phyloP scores from a whole-genome alignment of 2,113 vertebrate genomes.

The Catharus fuscescens region DNA sequence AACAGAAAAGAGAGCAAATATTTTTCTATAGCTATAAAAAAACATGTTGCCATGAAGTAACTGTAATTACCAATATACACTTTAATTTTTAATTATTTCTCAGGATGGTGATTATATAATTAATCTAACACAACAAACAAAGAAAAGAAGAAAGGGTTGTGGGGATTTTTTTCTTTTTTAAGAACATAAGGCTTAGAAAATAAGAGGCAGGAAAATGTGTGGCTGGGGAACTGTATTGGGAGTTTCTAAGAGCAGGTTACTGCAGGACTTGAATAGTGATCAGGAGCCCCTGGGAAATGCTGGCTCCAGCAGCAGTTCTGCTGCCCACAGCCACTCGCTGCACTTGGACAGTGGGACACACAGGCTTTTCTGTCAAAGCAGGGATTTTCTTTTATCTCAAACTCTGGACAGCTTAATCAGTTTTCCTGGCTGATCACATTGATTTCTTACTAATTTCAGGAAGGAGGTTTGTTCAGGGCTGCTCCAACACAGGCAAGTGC shows the following conservation, averaged over 20 bases:
- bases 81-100: conserved; percentile 30
- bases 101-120: not conserved
- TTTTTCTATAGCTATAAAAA: not conserved
- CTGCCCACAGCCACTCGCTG: not conserved
- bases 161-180: not conserved
- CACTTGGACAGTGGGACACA: not conserved
- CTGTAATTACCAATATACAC: not conserved
- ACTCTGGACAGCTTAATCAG: not conserved
- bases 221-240: conserved; percentile 17
- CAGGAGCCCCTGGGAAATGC: not conserved
- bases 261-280: conserved; percentile 50
- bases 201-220: conserved; percentile 12
- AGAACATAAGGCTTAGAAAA: conserved; percentile 12
- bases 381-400: not conserved
- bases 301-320: conserved; percentile 25
- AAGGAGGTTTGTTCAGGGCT: not conserved
- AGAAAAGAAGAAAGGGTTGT: not conserved
- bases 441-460: conserved; percentile 39
- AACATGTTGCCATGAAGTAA: not conserved
- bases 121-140: not conserved
- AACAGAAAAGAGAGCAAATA: not conserved
- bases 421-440: not conserved
- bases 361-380: not conserved
- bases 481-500: not conserved
- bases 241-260: conserved; percentile 31